Base-by-base conservation (phyloP, 1,140 invertebrate species). In the Caerostris darwini region DNA sequence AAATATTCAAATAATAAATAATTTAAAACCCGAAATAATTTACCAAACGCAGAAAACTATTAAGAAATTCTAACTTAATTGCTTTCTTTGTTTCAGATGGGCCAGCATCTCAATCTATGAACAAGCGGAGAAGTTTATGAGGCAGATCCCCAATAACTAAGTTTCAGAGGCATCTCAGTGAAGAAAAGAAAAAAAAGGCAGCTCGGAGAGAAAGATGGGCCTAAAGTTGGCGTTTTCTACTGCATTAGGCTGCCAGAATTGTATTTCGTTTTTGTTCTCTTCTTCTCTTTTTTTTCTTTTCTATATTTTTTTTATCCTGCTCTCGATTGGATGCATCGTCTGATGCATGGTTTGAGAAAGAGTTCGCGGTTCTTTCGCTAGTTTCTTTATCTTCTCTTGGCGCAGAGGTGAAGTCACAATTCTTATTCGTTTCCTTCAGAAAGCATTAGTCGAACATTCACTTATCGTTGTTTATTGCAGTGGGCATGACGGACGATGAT, bases 171-270 rank as follows among this genome's bases (percentile, higher is more conserved):
- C 14, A 53, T 59, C 89, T 61, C 57, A 34, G 17, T 4, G 19
- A 54, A 58, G 56, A 57, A 83, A 67, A 34, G 19, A 92, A 83
- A 83, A 50, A 64, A 54, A 53, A 5, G 58, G 59, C 6, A n/a
- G 54, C 12, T n/a, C 57, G 3, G 5, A 34, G 61, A 71, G 53
- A 87, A 77, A 71, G 56, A 83, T n/a, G 57, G 56, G 58, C 50
- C 92, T 59, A 69, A 71, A 93, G 82, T 89, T 90, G 93, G 71
- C 69, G 56, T 89, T 93, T 86, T 93, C 92, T 87, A 93, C 83
- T 88, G 58, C 92, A 93, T 93, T 93, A 93, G 69, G 69, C 61
- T 12, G 19, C 82, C 6, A 67, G 82, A 83, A 92, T 92, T 64
- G 90, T 92, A 67, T 92, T 92, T 85, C 17, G 34, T 90, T 90